Percentiles rank a stretch among this genome's conserved stretches.
These are phyloP conservation scores for Sebastes vulpes DNA, from an alignment of 2,797 vertebrate genomes.

Conservation along the genomic window DNA sequence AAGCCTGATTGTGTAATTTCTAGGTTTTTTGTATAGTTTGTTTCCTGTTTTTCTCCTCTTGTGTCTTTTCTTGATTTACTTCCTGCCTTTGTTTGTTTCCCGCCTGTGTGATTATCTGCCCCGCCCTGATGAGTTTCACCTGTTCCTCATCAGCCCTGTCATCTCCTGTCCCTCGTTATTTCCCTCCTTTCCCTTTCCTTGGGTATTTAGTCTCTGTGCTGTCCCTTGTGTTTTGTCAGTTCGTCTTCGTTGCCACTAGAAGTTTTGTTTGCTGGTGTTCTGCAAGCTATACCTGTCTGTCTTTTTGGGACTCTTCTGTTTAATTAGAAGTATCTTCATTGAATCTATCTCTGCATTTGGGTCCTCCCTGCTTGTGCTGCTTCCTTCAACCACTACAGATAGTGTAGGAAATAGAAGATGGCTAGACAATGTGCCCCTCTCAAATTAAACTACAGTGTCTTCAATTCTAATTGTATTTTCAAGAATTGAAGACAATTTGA, in stretches of 20 bases:
- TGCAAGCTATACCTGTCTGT: too few species aligned
- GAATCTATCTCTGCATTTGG: too few species aligned
- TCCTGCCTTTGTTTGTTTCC: not conserved
- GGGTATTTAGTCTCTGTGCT: too few species aligned
- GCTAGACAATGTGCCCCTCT: not conserved
- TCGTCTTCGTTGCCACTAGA: not conserved
- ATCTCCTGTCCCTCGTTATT: not conserved
- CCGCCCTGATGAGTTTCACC: not conserved
- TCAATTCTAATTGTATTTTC: not conserved
- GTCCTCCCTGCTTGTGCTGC: not conserved
- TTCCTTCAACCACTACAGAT: not conserved
- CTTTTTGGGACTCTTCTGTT: too few species aligned
- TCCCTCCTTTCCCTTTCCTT: not conserved
- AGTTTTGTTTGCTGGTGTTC: too few species aligned
- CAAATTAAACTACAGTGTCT: not conserved
- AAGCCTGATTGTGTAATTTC: not conserved
- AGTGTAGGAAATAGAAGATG: not conserved
- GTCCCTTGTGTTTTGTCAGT: not conserved
- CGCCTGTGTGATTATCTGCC: not conserved
- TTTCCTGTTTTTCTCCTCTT: not conserved
- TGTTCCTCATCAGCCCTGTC: not conserved
- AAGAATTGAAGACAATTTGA: not conserved
- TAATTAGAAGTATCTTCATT: too few species aligned
- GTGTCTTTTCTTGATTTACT: not conserved
- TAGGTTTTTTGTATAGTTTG: not conserved